Conservation (phyloP, 1,140 invertebrate species). For the Propsilocerus akamusi region DNA sequence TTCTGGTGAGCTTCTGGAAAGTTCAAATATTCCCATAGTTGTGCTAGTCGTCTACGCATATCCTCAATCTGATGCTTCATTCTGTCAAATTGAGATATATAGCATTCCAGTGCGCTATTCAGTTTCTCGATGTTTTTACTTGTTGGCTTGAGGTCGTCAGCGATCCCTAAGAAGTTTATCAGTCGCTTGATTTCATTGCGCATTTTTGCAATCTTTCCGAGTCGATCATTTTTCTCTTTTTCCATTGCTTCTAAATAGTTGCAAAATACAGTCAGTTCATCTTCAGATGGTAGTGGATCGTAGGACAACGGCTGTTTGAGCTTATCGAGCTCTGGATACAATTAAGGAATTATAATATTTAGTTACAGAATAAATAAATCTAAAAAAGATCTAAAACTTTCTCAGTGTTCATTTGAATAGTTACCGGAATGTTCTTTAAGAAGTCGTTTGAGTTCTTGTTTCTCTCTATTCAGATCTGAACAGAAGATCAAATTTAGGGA, state of each 20-base stretch:
- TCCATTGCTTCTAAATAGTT: conserved; percentile 31
- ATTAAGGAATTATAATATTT: background rate
- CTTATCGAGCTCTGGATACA: conserved; percentile 21
- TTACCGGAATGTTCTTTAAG: background rate
- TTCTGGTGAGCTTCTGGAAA: conserved; percentile 27
- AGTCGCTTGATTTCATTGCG: conserved; percentile 32
- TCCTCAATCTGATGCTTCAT: conserved; percentile 24
- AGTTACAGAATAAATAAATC: too few species aligned
- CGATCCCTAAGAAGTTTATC: conserved; percentile 27
- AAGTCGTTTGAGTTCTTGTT: background rate
- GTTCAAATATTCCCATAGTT: conserved; percentile 40
- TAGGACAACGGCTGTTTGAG: conserved; percentile 24
- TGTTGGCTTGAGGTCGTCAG: background rate
- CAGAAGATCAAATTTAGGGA: too few species aligned
- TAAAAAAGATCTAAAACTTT: background rate
- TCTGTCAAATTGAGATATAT: conserved; percentile 20
- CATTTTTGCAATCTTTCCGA: conserved; percentile 27
- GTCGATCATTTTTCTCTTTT: conserved; percentile 29
- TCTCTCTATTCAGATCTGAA: background rate
- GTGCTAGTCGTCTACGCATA: conserved; percentile 28
- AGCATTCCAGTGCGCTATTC: conserved; percentile 13
- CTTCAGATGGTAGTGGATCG: conserved; percentile 27
- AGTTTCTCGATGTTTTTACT: background rate
- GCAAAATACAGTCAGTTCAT: conserved; percentile 29
- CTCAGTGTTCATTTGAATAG: background rate